Conservation (phyloP, 2,113 vertebrate species). For the Strix uralensis region DNA sequence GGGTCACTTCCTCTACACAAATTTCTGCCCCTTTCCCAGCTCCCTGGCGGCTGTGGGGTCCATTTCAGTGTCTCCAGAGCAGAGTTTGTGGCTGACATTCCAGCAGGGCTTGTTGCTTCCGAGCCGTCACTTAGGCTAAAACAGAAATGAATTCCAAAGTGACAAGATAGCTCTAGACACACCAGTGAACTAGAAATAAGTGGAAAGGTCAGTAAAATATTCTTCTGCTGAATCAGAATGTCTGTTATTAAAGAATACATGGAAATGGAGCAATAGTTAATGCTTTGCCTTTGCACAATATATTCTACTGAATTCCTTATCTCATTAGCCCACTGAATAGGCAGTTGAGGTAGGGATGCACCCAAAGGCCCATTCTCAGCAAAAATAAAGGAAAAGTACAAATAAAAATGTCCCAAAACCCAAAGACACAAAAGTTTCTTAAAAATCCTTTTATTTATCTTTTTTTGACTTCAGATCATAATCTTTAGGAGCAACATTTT, state of each 20-base stretch:
- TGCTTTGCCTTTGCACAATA: neutral
- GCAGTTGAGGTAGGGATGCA: neutral
- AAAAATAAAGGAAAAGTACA: neutral
- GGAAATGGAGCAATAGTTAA: neutral
- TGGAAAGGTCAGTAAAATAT: slow-evolving; percentile 40
- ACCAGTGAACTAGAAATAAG: slow-evolving; percentile 53
- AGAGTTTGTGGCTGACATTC: neutral
- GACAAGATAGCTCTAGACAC: slow-evolving; percentile 52
- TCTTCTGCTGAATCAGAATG: slow-evolving; percentile 8
- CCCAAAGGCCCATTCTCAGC: neutral
- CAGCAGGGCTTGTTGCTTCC: neutral
- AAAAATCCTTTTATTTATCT: neutral
- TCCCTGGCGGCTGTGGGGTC: neutral
- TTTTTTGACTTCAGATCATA: neutral
- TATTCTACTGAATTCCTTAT: neutral
- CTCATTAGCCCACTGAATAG: slow-evolving; percentile 6
- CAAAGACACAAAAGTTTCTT: neutral
- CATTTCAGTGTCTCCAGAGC: neutral
- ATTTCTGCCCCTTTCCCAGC: neutral
- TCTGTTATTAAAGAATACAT: neutral
- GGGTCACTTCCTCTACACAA: slow-evolving; percentile 40
- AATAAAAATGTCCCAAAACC: neutral
- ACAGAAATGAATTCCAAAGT: slow-evolving; percentile 23
- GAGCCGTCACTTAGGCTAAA: slow-evolving; percentile 4
- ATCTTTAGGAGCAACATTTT: neutral